Conservation (phyloP, 2,113 vertebrate species). For the Sinocyclocheilus anshuiensis region DNA sequence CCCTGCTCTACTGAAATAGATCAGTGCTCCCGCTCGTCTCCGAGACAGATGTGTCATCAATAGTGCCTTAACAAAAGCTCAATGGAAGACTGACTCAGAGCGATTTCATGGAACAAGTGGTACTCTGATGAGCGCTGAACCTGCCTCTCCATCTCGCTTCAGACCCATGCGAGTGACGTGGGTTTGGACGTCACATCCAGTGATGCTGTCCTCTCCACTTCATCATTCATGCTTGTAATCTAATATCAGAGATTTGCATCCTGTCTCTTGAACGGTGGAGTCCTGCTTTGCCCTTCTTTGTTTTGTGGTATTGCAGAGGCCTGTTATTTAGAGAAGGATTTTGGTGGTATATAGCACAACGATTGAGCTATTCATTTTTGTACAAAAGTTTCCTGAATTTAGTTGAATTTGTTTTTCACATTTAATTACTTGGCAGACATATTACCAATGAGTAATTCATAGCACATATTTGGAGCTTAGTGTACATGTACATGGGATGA, state of each 20-base stretch:
- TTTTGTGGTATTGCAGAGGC: neutral
- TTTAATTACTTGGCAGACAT: constrained; percentile 14
- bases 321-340: neutral
- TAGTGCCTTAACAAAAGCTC: constrained; percentile 52
- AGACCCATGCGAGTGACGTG: constrained; percentile 34
- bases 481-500: too few relatives aligned
- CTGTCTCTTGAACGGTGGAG: constrained; percentile 6
- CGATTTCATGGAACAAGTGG: constrained; percentile 55
- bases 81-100: constrained; percentile 49
- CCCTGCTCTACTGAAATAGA: constrained; percentile 45
- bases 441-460: neutral
- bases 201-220: constrained; percentile 27
- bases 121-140: constrained; percentile 47
- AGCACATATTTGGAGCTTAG: neutral
- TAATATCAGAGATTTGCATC: constrained; percentile 21
- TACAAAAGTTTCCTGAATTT: neutral
- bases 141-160: constrained; percentile 20
- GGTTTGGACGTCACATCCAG: constrained; percentile 40
- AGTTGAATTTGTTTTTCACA: neutral
- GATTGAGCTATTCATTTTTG: too few relatives aligned
- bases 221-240: constrained; percentile 26
- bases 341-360: too few relatives aligned
- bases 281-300: neutral
- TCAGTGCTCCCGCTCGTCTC: constrained; percentile 12
- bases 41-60: constrained; percentile 57